Evolutionary conservation across 2,113 vertebrate genomes (phyloP).

Genomic region (Nycticebus coucang): DNA sequence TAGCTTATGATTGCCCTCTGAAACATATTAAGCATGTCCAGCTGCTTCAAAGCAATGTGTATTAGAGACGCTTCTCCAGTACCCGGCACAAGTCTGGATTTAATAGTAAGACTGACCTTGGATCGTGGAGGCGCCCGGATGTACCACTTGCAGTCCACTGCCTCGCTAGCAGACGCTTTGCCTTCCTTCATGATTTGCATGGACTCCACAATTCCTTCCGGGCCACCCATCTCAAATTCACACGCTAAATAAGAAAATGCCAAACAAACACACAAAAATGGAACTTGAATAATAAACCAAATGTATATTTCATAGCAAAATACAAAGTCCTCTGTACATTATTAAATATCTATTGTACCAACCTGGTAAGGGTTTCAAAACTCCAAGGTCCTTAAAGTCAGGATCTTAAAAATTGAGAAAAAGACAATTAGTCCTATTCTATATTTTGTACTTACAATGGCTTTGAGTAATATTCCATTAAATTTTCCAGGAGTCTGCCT

Average conservation of each 20-base stretch:
- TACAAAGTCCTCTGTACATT: slow-evolving; percentile 62
- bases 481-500: neutral
- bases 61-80: slow-evolving; percentile 58
- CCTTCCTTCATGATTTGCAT: slow-evolving; percentile 96
- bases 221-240: slow-evolving; percentile 98
- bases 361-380: slow-evolving; percentile 98
- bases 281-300: slow-evolving; percentile 83
- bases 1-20: slow-evolving; percentile 48
- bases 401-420: slow-evolving; percentile 94
- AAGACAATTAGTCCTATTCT: slow-evolving; percentile 79
- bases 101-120: slow-evolving; percentile 91
- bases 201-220: slow-evolving; percentile 98
- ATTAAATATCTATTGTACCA: slow-evolving; percentile 87
- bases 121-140: slow-evolving; percentile 96
- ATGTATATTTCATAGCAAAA: slow-evolving; percentile 78
- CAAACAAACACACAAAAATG: slow-evolving; percentile 78
- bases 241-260: slow-evolving; percentile 89
- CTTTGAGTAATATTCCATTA: neutral
- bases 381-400: slow-evolving; percentile 97
- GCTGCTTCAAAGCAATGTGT: slow-evolving; percentile 43
- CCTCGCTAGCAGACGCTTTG: slow-evolving; percentile 94
- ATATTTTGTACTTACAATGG: slow-evolving; percentile 16
- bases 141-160: slow-evolving; percentile 99
- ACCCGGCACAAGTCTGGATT: slow-evolving; percentile 65
- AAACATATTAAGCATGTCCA: slow-evolving; percentile 38